These are phyloP conservation scores for Trichonephila clavata DNA, from an alignment of 1,140 invertebrate species.

Conservation along the genomic window DNA sequence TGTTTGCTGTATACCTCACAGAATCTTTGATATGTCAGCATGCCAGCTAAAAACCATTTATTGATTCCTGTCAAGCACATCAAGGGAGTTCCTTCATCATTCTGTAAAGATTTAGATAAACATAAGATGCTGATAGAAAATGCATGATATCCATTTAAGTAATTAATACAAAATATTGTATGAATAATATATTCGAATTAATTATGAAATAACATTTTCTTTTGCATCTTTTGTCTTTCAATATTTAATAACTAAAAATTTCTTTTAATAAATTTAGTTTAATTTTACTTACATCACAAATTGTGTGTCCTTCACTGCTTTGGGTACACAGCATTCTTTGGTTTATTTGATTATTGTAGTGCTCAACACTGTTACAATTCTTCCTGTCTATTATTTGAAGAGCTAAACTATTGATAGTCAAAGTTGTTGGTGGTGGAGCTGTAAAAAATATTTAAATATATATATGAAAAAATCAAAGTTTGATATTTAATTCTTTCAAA, in stretches of 20 bases:
- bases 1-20: conserved; percentile 76
- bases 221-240: background rate
- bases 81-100: conserved; percentile 85
- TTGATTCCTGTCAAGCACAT: conserved; percentile 83
- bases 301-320: conserved; percentile 83
- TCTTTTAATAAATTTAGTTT: conserved; percentile 43
- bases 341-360: conserved; percentile 73
- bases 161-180: no score
- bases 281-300: conserved; percentile 82
- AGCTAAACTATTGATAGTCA: conserved; percentile 64
- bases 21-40: conserved; percentile 72
- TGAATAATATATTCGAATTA: no score
- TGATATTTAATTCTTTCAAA: no score
- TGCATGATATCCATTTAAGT: no score
- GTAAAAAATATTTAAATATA: conserved; percentile 24
- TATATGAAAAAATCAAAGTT: no score
- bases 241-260: background rate
- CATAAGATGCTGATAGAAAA: background rate
- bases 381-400: conserved; percentile 64
- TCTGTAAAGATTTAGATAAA: conserved; percentile 81
- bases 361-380: conserved; percentile 73
- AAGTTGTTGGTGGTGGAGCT: conserved; percentile 49
- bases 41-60: conserved; percentile 77
- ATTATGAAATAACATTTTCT: background rate
- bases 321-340: conserved; percentile 84